Evolutionary conservation across 2,797 vertebrate species (phyloP).

Genomic region (Liasis olivaceus): DNA sequence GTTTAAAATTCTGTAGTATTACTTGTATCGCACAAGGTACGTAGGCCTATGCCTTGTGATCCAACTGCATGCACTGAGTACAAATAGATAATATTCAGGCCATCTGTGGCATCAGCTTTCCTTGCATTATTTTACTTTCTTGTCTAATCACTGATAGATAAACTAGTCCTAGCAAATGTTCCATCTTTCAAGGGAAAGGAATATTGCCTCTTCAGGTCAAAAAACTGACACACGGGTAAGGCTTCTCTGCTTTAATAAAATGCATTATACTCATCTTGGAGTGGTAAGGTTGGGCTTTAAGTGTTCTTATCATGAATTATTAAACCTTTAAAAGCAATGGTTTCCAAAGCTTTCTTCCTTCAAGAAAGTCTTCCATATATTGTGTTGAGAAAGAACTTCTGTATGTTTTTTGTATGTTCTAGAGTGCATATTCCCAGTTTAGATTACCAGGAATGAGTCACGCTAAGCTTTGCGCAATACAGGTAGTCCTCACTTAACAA

Average conservation of each 20-base stretch:
- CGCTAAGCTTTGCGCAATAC: not conserved
- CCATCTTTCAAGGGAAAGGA: not conserved
- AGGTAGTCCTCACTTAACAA: too few species aligned
- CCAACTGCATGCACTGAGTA: not conserved
- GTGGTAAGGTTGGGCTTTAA: not conserved
- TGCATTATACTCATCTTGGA: not conserved
- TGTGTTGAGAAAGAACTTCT: not conserved
- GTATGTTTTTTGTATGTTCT: not conserved
- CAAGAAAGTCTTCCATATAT: not conserved
- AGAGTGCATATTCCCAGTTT: not conserved
- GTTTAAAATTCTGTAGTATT: not conserved
- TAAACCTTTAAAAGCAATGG: not conserved
- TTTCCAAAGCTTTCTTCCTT: not conserved
- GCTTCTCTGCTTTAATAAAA: not conserved
- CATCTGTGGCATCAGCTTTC: not conserved
- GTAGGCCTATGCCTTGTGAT: not conserved
- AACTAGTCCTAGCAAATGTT: not conserved
- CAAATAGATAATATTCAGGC: not conserved
- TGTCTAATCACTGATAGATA: not conserved
- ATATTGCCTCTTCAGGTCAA: not conserved
- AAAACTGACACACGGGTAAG: not conserved
- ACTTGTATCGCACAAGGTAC: not conserved
- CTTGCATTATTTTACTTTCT: not conserved
- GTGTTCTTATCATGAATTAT: not conserved
- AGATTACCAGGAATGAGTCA: not conserved